A percentile compares a stretch with the other conserved stretches of the same genome.
Evolutionary conservation across 2,888 invertebrate species (phyloP).

Genomic region (Amiota mariae): DNA sequence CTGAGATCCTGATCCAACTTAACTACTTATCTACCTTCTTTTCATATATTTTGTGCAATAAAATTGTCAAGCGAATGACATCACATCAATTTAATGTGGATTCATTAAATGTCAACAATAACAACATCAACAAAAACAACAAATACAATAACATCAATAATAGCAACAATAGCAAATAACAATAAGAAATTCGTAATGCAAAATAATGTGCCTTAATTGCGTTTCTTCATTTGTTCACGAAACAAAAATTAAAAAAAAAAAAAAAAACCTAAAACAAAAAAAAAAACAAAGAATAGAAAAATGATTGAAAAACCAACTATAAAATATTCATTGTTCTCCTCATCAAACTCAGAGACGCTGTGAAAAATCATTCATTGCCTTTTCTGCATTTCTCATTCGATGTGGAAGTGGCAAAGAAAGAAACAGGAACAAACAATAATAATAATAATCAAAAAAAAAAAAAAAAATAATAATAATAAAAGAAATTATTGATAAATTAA

Average conservation of each 20-base stretch:
- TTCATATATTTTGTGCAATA: not conserved
- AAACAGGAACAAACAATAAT: not conserved
- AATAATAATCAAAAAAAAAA: not conserved
- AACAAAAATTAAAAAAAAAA: constrained; percentile 27
- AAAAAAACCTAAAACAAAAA: constrained; percentile 16
- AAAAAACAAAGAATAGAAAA: constrained; percentile 3
- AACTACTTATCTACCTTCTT: no score
- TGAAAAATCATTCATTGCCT: no score
- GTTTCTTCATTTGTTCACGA: not conserved
- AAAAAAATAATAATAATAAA: not conserved
- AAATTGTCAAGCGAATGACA: constrained; percentile 9
- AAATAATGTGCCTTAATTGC: constrained; percentile 27
- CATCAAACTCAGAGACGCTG: no score
- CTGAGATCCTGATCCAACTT: no score
- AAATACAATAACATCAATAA: no score
- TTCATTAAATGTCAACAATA: constrained; percentile 18
- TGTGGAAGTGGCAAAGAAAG: no score
- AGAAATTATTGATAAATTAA: no score
- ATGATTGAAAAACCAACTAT: not conserved
- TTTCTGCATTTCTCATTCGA: no score
- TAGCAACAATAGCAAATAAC: constrained; percentile 26
- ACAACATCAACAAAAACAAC: constrained; percentile 30
- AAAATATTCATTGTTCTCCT: not conserved
- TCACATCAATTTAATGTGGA: constrained; percentile 3
- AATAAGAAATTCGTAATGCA: constrained; percentile 28